These are phyloP conservation scores for Numenius arquata DNA, from an alignment of 2,113 vertebrate species.

Conservation along the genomic window DNA sequence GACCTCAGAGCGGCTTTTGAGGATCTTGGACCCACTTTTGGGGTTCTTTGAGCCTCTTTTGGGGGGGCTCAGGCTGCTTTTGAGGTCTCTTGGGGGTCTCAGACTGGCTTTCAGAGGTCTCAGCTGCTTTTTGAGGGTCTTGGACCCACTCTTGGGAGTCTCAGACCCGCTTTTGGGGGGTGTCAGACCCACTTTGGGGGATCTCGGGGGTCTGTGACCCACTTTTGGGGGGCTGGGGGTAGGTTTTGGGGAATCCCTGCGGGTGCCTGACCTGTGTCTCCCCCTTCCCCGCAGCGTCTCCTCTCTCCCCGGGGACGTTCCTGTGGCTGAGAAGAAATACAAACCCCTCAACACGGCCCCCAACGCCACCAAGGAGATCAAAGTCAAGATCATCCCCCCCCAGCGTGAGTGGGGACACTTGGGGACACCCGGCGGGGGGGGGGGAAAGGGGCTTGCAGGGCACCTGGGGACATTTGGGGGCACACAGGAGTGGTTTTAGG, in stretches of 20 bases:
- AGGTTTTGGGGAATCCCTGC: background rate
- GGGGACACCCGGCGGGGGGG: too few relatives aligned
- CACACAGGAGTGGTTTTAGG: too few relatives aligned
- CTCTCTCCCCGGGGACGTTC: slow-evolving; percentile 48
- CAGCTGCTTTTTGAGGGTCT: too few relatives aligned
- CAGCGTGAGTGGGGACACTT: slow-evolving; percentile 81
- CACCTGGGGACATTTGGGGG: background rate
- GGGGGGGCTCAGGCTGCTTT: too few relatives aligned
- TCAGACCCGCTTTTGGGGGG: background rate
- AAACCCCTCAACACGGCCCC: slow-evolving; percentile 91
- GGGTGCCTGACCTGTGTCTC: background rate
- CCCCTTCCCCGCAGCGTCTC: slow-evolving; percentile 13
- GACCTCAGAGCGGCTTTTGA: too few relatives aligned
- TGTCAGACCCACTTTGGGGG: too few relatives aligned
- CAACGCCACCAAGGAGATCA: slow-evolving; percentile 92
- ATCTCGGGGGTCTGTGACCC: slow-evolving; percentile 68
- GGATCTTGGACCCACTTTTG: slow-evolving; percentile 36
- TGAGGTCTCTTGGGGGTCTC: too few relatives aligned
- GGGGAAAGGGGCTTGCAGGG: too few relatives aligned
- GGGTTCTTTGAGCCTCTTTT: slow-evolving; percentile 53
- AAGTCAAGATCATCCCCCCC: slow-evolving; percentile 95
- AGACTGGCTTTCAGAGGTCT: too few relatives aligned
- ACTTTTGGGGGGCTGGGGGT: background rate
- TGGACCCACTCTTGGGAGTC: too few relatives aligned
- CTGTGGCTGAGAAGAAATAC: slow-evolving; percentile 92